These are phyloP conservation scores for Potorous gilbertii DNA, from an alignment of 2,797 vertebrate genomes.

Conservation along the genomic window DNA sequence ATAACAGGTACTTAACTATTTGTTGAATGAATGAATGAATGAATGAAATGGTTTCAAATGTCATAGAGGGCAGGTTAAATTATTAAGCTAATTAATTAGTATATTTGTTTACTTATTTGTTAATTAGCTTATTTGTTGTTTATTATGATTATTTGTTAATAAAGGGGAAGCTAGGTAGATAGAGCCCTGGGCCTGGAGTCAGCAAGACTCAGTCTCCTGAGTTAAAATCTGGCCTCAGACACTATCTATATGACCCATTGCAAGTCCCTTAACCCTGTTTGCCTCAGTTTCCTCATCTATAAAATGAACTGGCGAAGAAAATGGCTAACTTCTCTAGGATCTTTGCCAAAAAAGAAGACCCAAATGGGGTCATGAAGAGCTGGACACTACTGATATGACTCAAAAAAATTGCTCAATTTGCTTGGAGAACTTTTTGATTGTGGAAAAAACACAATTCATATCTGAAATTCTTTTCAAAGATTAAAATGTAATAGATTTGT, in stretches of 20 bases:
- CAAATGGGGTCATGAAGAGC: neutral
- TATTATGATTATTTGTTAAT: neutral
- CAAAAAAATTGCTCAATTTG: neutral
- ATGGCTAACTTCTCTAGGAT: neutral
- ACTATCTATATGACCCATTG: neutral
- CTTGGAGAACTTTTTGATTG: neutral
- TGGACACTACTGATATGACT: neutral
- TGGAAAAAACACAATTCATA: neutral
- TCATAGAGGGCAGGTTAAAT: neutral
- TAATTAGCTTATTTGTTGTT: too few relatives aligned
- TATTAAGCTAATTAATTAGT: neutral
- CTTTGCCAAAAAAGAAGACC: neutral
- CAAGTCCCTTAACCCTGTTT: neutral
- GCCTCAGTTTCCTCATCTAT: neutral
- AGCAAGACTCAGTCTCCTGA: neutral
- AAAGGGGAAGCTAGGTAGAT: neutral
- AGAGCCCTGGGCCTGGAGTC: neutral
- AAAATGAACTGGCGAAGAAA: neutral
- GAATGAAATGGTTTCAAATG: neutral
- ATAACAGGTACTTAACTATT: neutral
- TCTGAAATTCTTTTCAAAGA: neutral
- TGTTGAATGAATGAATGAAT: neutral
- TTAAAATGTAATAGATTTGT: slow-evolving; percentile 2
- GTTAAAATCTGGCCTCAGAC: neutral
- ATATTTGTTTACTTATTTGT: too few relatives aligned